Evolutionary conservation across 1,140 invertebrate genomes (phyloP).

Genomic region (Drosophila lacteicornis): DNA sequence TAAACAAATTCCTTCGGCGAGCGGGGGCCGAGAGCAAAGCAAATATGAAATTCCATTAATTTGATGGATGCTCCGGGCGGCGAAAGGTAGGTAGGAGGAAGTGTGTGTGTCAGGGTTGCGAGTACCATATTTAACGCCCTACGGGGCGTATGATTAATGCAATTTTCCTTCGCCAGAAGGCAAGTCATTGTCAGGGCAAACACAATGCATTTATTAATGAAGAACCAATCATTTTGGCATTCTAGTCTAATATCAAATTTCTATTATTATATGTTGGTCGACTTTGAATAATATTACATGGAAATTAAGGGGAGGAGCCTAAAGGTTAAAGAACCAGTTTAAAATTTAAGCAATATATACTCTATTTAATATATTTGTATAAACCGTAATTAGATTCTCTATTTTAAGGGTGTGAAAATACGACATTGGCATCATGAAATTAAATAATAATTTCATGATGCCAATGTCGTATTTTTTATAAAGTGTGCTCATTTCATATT

Average conservation of each 20-base stretch:
- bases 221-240: not conserved
- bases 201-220: slow-evolving; percentile 47
- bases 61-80: slow-evolving; percentile 53
- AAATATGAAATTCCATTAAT: slow-evolving; percentile 80
- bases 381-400: too few species aligned
- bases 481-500: not conserved
- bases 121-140: slow-evolving; percentile 21
- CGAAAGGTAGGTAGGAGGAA: not conserved
- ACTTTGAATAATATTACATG: not conserved
- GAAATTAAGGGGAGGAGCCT: too few species aligned
- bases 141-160: slow-evolving; percentile 71
- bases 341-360: too few species aligned
- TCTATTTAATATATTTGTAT: too few species aligned
- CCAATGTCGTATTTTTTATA: not conserved
- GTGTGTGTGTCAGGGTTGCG: slow-evolving; percentile 17
- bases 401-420: too few species aligned
- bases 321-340: too few species aligned
- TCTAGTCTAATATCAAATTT: slow-evolving; percentile 5
- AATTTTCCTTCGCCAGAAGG: slow-evolving; percentile 21
- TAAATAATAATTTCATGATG: not conserved
- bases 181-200: slow-evolving; percentile 4
- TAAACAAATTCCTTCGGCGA: slow-evolving; percentile 58
- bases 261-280: not conserved
- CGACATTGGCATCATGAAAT: too few species aligned
- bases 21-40: slow-evolving; percentile 26